A percentile compares a stretch with the other conserved stretches of the same genome.
Evolutionary conservation across 2,113 vertebrate genomes (phyloP).

Genomic region (Cisticola juncidis): DNA sequence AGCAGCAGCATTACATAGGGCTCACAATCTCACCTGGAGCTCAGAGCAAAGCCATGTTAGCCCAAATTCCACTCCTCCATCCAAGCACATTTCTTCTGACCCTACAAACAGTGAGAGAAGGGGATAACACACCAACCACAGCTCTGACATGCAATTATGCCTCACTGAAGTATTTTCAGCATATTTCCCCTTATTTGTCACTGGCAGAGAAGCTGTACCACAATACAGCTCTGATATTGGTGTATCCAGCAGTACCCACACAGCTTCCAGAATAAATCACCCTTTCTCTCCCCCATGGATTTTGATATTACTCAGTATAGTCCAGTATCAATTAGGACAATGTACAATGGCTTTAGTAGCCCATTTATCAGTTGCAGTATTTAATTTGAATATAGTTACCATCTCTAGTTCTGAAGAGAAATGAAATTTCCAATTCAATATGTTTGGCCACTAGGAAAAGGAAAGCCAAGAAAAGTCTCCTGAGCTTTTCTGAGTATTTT

Average conservation of each 20-base stretch:
- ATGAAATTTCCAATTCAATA: not conserved
- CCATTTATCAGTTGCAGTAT: not conserved
- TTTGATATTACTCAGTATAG: not conserved
- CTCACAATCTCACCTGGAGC: not conserved
- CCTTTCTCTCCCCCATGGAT: not conserved
- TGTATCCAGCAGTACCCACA: not conserved
- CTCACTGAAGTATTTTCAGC: not conserved
- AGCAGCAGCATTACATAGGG: not conserved
- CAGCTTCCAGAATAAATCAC: not conserved
- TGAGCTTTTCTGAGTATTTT: not conserved
- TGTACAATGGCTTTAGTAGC: not conserved
- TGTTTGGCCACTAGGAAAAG: not conserved
- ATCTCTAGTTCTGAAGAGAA: not conserved
- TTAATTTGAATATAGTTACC: not conserved
- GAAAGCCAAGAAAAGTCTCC: not conserved
- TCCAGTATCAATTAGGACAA: not conserved
- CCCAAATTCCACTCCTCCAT: not conserved
- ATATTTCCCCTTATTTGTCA: not conserved
- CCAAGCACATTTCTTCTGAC: not conserved
- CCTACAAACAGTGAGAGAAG: not conserved
- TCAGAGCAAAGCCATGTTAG: not conserved
- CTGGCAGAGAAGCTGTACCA: not conserved
- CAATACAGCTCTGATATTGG: not conserved
- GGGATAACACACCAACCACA: rapidly evolving
- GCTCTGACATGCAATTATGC: not conserved